A percentile compares a stretch with the other conserved stretches of the same genome.
Evolutionary conservation across 2,113 vertebrate genomes (phyloP).

Genomic region (Litocranius walleri): DNA sequence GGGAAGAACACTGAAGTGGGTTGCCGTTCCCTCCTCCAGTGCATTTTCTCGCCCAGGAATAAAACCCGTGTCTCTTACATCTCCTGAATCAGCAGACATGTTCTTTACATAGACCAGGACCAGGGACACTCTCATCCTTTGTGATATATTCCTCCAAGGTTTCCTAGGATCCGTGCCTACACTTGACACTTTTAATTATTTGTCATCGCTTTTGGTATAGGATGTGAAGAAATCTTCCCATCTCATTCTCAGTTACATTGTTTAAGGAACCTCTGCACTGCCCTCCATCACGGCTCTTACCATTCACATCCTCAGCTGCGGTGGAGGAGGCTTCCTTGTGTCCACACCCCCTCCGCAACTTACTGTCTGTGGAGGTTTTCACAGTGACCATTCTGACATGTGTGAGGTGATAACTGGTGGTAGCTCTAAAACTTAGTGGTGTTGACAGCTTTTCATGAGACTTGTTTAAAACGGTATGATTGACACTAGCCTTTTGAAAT

Average conservation of each 20-base stretch:
- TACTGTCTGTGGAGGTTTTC: not conserved
- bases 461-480: not conserved
- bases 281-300: not conserved
- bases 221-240: not conserved
- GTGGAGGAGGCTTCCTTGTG: not conserved
- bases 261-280: not conserved
- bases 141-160: not conserved
- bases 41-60: not conserved
- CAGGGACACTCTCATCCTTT: not conserved
- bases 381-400: not conserved
- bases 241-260: not conserved
- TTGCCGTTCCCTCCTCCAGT: not conserved
- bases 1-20: not conserved
- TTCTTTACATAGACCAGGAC: accelerated
- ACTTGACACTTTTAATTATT: not conserved
- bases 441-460: not conserved
- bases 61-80: accelerated
- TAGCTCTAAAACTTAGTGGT: not conserved
- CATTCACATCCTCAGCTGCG: not conserved
- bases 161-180: not conserved
- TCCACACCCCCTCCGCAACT: not conserved
- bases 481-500: not conserved
- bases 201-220: not conserved
- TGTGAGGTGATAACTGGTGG: not conserved
- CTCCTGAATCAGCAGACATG: not conserved